phyloP scores from a whole-genome alignment of 2,113 vertebrate genomes.

The Neotragus pygmaeus region DNA sequence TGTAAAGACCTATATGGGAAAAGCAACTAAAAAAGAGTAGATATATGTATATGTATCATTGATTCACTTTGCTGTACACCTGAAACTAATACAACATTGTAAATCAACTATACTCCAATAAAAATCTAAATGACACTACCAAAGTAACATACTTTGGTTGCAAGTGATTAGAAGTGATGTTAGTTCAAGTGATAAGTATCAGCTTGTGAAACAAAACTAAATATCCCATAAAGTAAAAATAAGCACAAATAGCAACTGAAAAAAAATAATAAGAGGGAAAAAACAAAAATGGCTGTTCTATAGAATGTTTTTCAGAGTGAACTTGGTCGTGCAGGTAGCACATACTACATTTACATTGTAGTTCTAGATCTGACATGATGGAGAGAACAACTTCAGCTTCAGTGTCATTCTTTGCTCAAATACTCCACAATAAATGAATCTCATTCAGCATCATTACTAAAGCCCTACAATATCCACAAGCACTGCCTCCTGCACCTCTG shows the following conservation, averaged over 20 bases:
- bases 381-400: neutral
- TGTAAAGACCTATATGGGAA: neutral
- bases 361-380: neutral
- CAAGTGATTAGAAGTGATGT: neutral
- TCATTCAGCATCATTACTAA: neutral
- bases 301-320: neutral
- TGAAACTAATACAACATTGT: neutral
- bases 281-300: neutral
- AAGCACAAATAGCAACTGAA: neutral
- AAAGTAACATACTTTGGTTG: neutral
- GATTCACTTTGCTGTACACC: neutral
- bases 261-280: neutral
- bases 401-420: neutral
- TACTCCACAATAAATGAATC: too few relatives aligned
- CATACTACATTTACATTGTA: neutral
- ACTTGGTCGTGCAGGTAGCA: neutral
- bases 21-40: neutral
- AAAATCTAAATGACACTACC: neutral
- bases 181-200: neutral
- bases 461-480: neutral
- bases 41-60: neutral
- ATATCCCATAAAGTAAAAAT: neutral
- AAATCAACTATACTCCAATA: neutral
- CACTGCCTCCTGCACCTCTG: neutral
- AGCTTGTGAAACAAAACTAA: neutral